Evolutionary conservation across 2,888 invertebrate genomes (phyloP).

Genomic region (Bellardia pandia): DNA sequence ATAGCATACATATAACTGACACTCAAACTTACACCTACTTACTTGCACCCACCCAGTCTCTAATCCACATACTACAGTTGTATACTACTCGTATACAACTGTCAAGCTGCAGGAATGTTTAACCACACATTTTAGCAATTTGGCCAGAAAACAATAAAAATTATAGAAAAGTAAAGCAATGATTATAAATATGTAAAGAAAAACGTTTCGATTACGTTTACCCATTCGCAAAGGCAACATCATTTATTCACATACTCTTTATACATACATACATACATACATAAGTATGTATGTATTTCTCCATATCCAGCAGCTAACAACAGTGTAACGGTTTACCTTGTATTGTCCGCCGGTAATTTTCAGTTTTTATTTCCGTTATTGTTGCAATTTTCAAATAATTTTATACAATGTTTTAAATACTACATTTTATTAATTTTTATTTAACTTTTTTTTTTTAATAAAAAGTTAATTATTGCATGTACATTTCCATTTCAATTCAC

Average conservation of each 20-base stretch:
- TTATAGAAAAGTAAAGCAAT: conserved; percentile 1
- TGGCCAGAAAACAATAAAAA: conserved; percentile 33
- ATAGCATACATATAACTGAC: not conserved
- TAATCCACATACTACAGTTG: conserved; percentile 21
- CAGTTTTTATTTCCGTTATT: conserved; percentile 66
- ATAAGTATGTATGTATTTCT: too few relatives aligned
- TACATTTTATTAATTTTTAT: conserved; percentile 24
- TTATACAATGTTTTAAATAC: conserved; percentile 23
- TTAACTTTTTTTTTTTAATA: conserved; percentile 19
- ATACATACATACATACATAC: too few relatives aligned
- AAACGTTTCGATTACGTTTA: conserved; percentile 32
- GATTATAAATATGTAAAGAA: conserved; percentile 26
- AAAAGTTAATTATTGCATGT: conserved; percentile 57
- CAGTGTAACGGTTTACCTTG: not conserved
- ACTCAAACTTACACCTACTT: conserved; percentile 3
- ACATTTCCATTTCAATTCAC: conserved; percentile 50
- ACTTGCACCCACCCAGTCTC: conserved; percentile 4
- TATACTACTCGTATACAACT: not conserved
- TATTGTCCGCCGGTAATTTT: conserved; percentile 39
- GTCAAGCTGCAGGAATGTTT: conserved; percentile 18
- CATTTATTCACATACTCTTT: not conserved
- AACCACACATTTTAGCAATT: conserved; percentile 24
- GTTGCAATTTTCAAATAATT: conserved; percentile 47
- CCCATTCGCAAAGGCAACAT: not conserved
- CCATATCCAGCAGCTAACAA: not conserved